phyloP scores from a whole-genome alignment of 2,113 vertebrate genomes.

The Phoxinus phoxinus region DNA sequence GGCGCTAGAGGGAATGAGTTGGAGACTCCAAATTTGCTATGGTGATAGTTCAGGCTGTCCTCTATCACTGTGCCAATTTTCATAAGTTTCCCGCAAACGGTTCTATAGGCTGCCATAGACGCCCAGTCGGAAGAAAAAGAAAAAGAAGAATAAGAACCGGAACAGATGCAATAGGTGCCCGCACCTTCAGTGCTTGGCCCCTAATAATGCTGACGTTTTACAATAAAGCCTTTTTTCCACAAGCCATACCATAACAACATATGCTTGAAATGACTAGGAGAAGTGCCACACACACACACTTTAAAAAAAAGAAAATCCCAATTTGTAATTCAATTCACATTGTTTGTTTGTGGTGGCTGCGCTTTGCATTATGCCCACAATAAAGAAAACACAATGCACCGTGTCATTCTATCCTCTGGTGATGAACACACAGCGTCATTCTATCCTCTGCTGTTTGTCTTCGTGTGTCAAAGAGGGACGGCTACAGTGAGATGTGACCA shows the following conservation, averaged over 20 bases:
- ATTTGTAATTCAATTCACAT: slow-evolving; percentile 5
- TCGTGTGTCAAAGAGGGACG: neutral
- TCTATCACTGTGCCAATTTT: too few relatives aligned
- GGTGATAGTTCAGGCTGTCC: too few relatives aligned
- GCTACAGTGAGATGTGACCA: neutral
- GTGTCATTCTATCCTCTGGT: neutral
- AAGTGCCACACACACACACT: neutral
- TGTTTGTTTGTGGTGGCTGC: neutral
- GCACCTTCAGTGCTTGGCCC: too few relatives aligned
- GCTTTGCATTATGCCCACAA: slow-evolving; percentile 3
- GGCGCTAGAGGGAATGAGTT: too few relatives aligned
- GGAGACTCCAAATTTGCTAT: too few relatives aligned
- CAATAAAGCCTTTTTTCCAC: neutral
- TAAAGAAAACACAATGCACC: slow-evolving; percentile 23
- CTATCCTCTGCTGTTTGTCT: neutral
- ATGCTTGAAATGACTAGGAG: neutral
- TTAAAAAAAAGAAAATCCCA: neutral
- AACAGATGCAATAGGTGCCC: too few relatives aligned
- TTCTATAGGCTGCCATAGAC: too few relatives aligned
- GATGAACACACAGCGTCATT: slow-evolving; percentile 16
- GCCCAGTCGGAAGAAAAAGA: too few relatives aligned
- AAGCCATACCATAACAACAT: neutral
- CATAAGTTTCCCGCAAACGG: too few relatives aligned
- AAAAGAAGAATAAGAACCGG: too few relatives aligned
- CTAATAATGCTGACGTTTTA: neutral